phyloP scores from a whole-genome alignment of 2,888 invertebrate genomes.

The Agriotes lineatus region DNA sequence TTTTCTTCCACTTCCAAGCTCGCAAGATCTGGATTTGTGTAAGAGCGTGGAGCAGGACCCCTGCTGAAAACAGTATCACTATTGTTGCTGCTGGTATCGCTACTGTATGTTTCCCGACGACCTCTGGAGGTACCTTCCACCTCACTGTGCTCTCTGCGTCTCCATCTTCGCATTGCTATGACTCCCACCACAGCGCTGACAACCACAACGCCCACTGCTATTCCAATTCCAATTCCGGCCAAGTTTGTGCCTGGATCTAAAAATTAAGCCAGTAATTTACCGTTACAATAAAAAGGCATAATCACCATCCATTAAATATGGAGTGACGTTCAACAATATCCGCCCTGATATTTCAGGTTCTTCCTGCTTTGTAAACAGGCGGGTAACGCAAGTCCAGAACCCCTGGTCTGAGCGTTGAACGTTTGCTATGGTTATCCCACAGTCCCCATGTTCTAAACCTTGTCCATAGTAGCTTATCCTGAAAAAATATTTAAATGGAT shows the following conservation, averaged over 20 bases:
- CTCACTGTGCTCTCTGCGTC: background rate
- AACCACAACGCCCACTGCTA: slow-evolving; percentile 18
- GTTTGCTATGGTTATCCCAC: slow-evolving; percentile 37
- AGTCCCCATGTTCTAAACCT: slow-evolving; percentile 45
- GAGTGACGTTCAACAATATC: background rate
- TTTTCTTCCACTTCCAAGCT: too few relatives aligned
- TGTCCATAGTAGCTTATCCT: slow-evolving; percentile 29
- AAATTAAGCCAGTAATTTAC: too few relatives aligned
- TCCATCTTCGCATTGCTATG: slow-evolving; percentile 13
- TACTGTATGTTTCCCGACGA: too few relatives aligned
- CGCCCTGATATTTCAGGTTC: background rate
- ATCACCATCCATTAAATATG: too few relatives aligned
- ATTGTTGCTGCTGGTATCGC: too few relatives aligned
- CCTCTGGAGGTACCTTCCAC: too few relatives aligned
- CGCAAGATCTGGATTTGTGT: background rate
- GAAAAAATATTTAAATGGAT: too few relatives aligned
- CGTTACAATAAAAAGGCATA: too few relatives aligned
- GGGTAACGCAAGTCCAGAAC: slow-evolving; percentile 34
- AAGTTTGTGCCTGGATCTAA: slow-evolving; percentile 1
- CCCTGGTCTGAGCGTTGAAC: slow-evolving; percentile 21
- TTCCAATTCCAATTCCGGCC: slow-evolving; percentile 28
- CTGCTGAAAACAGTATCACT: too few relatives aligned
- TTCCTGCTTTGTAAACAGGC: background rate
- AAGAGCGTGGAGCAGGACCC: too few relatives aligned
- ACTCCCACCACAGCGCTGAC: slow-evolving; percentile 5